These are phyloP conservation scores for Oreochromis tanganicae DNA, from an alignment of 2,113 vertebrate species.

Conservation along the genomic window DNA sequence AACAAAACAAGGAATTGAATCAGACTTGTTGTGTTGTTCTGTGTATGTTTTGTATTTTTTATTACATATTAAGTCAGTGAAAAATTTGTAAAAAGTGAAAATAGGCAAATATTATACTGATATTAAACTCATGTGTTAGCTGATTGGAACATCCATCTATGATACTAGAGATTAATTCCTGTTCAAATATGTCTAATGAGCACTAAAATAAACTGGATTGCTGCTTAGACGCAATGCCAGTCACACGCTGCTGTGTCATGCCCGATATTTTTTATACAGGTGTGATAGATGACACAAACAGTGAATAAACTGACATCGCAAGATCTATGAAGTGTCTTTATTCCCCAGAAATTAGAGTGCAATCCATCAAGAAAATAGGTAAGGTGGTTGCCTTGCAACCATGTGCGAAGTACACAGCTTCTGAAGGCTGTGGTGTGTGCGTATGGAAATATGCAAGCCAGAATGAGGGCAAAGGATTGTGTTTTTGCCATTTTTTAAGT, in stretches of 20 bases:
- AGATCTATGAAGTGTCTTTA: slow-evolving; percentile 43
- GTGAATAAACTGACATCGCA: background rate
- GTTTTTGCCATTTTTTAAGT: slow-evolving; percentile 34
- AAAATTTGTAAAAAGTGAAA: background rate
- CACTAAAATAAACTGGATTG: background rate
- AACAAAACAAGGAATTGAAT: background rate
- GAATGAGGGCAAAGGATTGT: slow-evolving; percentile 46
- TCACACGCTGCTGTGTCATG: background rate
- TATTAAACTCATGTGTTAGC: background rate
- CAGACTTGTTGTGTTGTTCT: background rate
- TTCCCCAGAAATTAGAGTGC: slow-evolving; percentile 25
- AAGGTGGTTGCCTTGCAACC: slow-evolving; percentile 33
- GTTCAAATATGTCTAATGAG: slow-evolving; percentile 30
- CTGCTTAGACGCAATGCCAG: slow-evolving; percentile 1
- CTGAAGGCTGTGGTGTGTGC: slow-evolving; percentile 11
- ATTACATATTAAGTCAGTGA: background rate
- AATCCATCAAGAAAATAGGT: slow-evolving; percentile 36
- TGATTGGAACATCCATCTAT: background rate
- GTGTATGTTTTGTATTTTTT: background rate
- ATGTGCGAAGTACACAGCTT: slow-evolving; percentile 2
- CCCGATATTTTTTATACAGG: slow-evolving; percentile 14
- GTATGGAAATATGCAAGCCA: slow-evolving; percentile 17
- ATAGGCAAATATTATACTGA: background rate
- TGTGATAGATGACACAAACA: slow-evolving; percentile 23
- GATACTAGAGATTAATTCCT: background rate